A percentile compares a stretch with the other conserved stretches of the same genome.
phyloP scores from a whole-genome alignment of 2,113 vertebrate genomes.

The Zosterops hypoxanthus region DNA sequence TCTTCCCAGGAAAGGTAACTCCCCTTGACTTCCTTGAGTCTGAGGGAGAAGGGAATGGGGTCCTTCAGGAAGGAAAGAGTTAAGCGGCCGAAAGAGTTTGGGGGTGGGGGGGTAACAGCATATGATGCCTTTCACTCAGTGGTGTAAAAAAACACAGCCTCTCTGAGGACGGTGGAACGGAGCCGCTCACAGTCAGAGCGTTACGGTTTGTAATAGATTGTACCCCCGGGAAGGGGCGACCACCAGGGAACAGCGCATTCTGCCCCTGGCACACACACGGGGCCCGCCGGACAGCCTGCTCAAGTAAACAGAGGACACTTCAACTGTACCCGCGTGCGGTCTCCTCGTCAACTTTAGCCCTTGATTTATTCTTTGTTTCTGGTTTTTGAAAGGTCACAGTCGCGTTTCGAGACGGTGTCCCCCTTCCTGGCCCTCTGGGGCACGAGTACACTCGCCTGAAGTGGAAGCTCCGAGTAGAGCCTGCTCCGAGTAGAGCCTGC shows the following conservation, averaged over 20 bases:
- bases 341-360: neutral
- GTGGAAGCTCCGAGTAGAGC: neutral
- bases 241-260: conserved; percentile 19
- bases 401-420: neutral
- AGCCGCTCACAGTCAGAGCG: neutral
- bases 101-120: neutral
- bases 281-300: neutral
- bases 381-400: neutral
- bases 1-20: neutral
- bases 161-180: neutral
- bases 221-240: conserved; percentile 51
- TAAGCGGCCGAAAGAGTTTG: conserved; percentile 31
- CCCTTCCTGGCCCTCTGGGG: neutral
- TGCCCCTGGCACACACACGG: neutral
- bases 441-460: neutral
- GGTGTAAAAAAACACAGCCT: neutral
- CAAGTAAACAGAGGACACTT: neutral
- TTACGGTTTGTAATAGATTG: conserved; percentile 32
- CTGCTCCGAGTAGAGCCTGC: neutral
- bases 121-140: conserved; percentile 67
- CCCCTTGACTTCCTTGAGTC: neutral
- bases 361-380: neutral
- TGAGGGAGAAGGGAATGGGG: neutral
- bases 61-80: conserved; percentile 50
- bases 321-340: no score